Percentiles rank a stretch among this genome's conserved stretches.
Evolutionary conservation across 1,140 invertebrate genomes (phyloP).

Genomic region (Limonius californicus): DNA sequence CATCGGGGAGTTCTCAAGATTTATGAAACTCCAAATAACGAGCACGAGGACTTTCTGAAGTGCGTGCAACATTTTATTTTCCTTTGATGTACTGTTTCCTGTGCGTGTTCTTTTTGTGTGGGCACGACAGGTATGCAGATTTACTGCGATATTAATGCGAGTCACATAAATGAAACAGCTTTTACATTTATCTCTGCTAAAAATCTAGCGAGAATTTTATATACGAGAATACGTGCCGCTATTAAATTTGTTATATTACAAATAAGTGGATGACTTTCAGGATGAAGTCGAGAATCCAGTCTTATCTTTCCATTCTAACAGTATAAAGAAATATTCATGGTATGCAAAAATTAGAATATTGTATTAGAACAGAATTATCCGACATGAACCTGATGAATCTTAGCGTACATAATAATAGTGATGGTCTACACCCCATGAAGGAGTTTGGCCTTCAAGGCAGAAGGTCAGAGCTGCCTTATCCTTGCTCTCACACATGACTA

Average conservation of each 20-base stretch:
- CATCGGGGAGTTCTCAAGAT: neutral
- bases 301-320: too few species aligned
- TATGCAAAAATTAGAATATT: too few species aligned
- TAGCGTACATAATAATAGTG: too few species aligned
- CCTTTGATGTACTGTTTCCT: slow-evolving; percentile 14
- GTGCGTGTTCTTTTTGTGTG: slow-evolving; percentile 18
- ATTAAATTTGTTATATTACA: neutral
- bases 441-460: too few species aligned
- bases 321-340: too few species aligned
- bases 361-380: too few species aligned
- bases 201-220: slow-evolving; percentile 4
- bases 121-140: slow-evolving; percentile 25
- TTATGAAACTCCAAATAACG: slow-evolving; percentile 6
- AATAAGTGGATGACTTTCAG: too few species aligned
- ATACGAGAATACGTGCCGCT: neutral
- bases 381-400: too few species aligned
- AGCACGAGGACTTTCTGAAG: neutral
- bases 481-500: too few species aligned
- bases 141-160: slow-evolving; percentile 11
- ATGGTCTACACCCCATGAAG: too few species aligned
- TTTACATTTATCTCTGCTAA: slow-evolving; percentile 4
- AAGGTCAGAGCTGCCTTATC: too few species aligned
- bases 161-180: slow-evolving; percentile 11
- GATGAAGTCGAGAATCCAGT: too few species aligned
- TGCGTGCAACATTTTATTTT: slow-evolving; percentile 14